Conservation (phyloP, 2,797 vertebrate genomes). For the Basileuterus tristriatus region DNA sequence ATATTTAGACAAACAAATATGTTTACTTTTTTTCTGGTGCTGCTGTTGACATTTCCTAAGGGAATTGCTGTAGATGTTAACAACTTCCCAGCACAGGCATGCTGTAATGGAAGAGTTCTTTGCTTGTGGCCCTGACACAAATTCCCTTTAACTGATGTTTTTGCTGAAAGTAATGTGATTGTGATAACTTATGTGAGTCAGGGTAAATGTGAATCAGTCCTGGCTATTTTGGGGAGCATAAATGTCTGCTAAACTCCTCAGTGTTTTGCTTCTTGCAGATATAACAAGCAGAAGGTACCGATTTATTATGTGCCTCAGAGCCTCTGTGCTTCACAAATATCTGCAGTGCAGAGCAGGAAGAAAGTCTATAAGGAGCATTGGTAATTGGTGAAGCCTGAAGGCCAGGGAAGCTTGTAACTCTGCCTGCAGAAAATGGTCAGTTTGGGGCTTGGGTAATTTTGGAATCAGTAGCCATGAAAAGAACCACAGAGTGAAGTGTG, state of each 20-base stretch:
- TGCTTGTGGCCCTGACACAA: conserved; percentile 4
- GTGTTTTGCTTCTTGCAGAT: conserved; percentile 3
- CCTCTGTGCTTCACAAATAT: background rate
- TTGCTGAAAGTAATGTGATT: conserved; percentile 16
- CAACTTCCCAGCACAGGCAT: background rate
- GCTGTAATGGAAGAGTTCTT: conserved; percentile 7
- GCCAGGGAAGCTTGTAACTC: background rate
- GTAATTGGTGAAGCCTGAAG: background rate
- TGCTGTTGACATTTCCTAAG: conserved; percentile 29
- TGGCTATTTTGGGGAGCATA: conserved; percentile 2
- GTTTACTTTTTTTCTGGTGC: conserved; percentile 4
- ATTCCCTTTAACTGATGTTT: conserved; percentile 17
- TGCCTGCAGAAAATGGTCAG: background rate
- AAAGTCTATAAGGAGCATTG: background rate
- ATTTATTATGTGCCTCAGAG: background rate
- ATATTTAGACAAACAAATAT: conserved; percentile 11
- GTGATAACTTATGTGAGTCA: conserved; percentile 2
- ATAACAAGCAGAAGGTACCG: background rate
- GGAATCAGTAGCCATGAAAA: background rate
- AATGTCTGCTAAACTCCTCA: background rate
- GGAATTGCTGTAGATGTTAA: conserved; percentile 22
- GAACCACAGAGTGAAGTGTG: background rate
- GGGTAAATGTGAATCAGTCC: conserved; percentile 2
- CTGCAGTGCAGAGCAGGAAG: background rate
- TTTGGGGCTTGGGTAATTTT: background rate